Base-by-base conservation (phyloP, 2,888 invertebrate species). In the Melanophora roralis region DNA sequence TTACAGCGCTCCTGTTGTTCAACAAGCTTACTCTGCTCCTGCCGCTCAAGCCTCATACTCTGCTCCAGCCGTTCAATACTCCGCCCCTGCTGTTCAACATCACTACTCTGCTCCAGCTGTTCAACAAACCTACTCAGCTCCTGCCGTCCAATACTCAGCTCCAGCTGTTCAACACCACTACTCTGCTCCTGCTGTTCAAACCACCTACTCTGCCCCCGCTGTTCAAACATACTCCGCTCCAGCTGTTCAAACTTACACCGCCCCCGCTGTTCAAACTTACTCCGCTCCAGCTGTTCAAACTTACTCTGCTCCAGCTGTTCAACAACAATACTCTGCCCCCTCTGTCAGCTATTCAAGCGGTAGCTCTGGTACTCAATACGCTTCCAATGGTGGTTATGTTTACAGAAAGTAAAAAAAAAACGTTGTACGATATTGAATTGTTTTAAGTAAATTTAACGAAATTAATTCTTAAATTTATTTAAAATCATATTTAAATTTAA, bases 351-450 rank as follows among this genome's bases (percentile, higher is more conserved):
- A 55, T 16, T 73, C 73, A 16, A 81, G 49, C 53, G 72, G 67
- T 45, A 84, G 84, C 82, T 82, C 82, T 34, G 89, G 85, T 51
- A 89, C 89, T 74, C 87, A 88, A 82, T 89, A 89, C 51, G 89
- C 85, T 51, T 84, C 88, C 84, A 89, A 89, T 69, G 89, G 89
- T 45, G 89, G 89, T 79, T 89, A 89, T 67, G 84, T 88, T 82
- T 89, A 89, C 87, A 86, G 83, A 82, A 88, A 87, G 83, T 86
- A 85, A 85, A n/a, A n/a, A n/a, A n/a, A n/a, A n/a, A 84, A 78
- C 38, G 55, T 64, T 43, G 23, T 59, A 32, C 59, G 6, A 21
- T 57, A 1, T 34, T 45, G 57, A 60, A 11, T 60, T 60, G n/a
- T 16, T 36, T 38, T 59, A 27, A 38, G 14, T 6, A 19, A 34